phyloP scores from a whole-genome alignment of 2,888 invertebrate genomes.

The Melanotus villosus region DNA sequence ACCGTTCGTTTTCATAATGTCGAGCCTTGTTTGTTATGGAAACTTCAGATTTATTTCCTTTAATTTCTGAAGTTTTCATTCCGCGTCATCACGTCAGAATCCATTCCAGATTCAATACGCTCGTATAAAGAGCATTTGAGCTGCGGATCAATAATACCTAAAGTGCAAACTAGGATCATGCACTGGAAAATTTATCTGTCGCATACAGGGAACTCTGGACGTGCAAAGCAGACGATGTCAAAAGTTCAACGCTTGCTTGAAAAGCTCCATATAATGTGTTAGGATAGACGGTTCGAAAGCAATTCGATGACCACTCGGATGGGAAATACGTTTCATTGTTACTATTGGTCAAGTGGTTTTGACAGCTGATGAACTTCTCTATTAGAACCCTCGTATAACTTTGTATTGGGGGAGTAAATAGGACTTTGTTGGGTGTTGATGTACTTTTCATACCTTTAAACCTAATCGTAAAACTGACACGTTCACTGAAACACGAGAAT shows the following conservation, averaged over 20 bases:
- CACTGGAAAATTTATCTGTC: conserved; percentile 51
- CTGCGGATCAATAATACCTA: conserved; percentile 21
- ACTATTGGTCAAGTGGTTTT: conserved; percentile 36
- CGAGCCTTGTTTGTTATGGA: conserved; percentile 14
- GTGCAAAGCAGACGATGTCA: conserved; percentile 1
- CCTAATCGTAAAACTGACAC: background rate
- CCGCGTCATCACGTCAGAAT: conserved; percentile 11
- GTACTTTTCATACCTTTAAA: conserved; percentile 22
- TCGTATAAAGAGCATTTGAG: conserved; percentile 8
- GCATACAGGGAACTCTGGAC: conserved; percentile 15
- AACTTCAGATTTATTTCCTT: conserved; percentile 20
- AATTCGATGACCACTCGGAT: conserved; percentile 25
- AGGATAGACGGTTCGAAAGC: conserved; percentile 23
- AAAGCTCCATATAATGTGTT: conserved; percentile 15
- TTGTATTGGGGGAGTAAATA: conserved; percentile 23
- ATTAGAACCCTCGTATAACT: conserved; percentile 28
- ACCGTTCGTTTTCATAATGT: background rate
- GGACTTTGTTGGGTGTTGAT: conserved; percentile 3
- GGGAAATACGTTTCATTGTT: conserved; percentile 35
- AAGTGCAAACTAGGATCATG: conserved; percentile 43
- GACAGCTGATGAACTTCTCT: conserved; percentile 38
- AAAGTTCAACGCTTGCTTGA: conserved; percentile 22
- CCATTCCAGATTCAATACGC: conserved; percentile 15
- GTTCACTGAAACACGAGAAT: background rate
- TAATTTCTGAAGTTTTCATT: conserved; percentile 26